These are phyloP conservation scores for Sclerodermus sp. DNA, from an alignment of 2,888 invertebrate species.

Conservation along the genomic window DNA sequence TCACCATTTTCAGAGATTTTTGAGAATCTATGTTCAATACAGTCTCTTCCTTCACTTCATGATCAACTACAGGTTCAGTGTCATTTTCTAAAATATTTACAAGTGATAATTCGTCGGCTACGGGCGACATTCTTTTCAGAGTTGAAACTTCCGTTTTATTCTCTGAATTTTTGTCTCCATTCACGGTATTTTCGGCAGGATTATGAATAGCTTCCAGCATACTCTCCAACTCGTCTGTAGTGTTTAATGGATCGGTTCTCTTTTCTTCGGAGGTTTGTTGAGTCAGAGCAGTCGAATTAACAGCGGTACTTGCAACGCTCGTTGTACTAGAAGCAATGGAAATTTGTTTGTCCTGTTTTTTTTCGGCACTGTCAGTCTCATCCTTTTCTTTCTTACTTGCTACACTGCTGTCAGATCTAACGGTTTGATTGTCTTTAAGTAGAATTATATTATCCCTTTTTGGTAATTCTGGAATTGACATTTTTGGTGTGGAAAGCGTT, in stretches of 20 bases:
- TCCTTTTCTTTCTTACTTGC: slow-evolving; percentile 40
- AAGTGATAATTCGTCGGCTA: slow-evolving; percentile 51
- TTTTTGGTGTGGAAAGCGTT: slow-evolving; percentile 41
- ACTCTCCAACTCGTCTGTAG: slow-evolving; percentile 57
- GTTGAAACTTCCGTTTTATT: slow-evolving; percentile 34
- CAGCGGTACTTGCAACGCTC: background rate
- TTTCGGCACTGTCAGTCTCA: slow-evolving; percentile 39
- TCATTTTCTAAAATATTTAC: slow-evolving; percentile 54
- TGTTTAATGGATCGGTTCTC: slow-evolving; percentile 49
- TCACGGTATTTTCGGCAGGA: slow-evolving; percentile 46
- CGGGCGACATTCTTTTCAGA: slow-evolving; percentile 50
- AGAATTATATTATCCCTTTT: slow-evolving; percentile 22
- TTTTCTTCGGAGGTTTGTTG: slow-evolving; percentile 38
- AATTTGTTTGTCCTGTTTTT: slow-evolving; percentile 16
- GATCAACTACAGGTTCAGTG: slow-evolving; percentile 34
- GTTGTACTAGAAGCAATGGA: slow-evolving; percentile 5
- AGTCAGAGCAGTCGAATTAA: slow-evolving; percentile 4
- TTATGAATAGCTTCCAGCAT: slow-evolving; percentile 56
- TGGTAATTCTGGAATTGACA: slow-evolving; percentile 40
- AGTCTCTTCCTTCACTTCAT: slow-evolving; percentile 33
- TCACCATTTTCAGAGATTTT: slow-evolving; percentile 13
- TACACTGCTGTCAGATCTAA: slow-evolving; percentile 60
- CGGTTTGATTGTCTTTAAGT: slow-evolving; percentile 50
- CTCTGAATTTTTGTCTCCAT: slow-evolving; percentile 36
- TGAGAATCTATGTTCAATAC: slow-evolving; percentile 15